Conservation (phyloP, 92 coral and sea anemone genomes). For the Desmophyllum pertusum region DNA sequence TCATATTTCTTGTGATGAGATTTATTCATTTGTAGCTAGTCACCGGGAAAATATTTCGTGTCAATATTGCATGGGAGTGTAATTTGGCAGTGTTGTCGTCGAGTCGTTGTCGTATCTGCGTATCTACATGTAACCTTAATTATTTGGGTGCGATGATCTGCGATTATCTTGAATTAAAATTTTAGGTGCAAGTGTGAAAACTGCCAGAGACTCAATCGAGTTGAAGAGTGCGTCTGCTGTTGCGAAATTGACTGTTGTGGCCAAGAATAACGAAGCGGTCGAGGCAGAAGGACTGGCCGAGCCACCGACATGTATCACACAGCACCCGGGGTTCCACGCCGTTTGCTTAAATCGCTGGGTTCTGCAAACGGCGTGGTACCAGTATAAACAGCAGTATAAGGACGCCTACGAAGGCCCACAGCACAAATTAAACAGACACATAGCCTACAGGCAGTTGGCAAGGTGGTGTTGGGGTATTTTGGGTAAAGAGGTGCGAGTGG, state of each 20-base stretch:
- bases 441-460: conserved; percentile 52
- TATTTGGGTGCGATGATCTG: too few species aligned
- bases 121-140: too few species aligned
- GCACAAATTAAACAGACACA: conserved; percentile 40
- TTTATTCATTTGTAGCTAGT: too few species aligned
- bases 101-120: too few species aligned
- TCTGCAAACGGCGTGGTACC: conserved; percentile 45
- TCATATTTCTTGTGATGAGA: too few species aligned
- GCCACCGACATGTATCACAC: conserved; percentile 38
- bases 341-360: conserved; percentile 50
- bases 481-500: conserved; percentile 43
- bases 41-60: too few species aligned
- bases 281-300: conserved; percentile 11
- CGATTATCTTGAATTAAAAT: too few species aligned
- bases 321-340: conserved; percentile 45
- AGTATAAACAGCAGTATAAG: conserved; percentile 46
- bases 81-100: too few species aligned
- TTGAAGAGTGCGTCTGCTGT: conserved; percentile 47
- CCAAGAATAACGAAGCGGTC: conserved; percentile 29
- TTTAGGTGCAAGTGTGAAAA: conserved; percentile 42
- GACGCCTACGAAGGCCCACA: conserved; percentile 42
- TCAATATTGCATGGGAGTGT: too few species aligned
- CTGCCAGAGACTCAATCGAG: conserved; percentile 45
- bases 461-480: conserved; percentile 58
- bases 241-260: conserved; percentile 34